Evolutionary conservation across 2,888 invertebrate species (phyloP).

Genomic region (Protonemura montana): DNA sequence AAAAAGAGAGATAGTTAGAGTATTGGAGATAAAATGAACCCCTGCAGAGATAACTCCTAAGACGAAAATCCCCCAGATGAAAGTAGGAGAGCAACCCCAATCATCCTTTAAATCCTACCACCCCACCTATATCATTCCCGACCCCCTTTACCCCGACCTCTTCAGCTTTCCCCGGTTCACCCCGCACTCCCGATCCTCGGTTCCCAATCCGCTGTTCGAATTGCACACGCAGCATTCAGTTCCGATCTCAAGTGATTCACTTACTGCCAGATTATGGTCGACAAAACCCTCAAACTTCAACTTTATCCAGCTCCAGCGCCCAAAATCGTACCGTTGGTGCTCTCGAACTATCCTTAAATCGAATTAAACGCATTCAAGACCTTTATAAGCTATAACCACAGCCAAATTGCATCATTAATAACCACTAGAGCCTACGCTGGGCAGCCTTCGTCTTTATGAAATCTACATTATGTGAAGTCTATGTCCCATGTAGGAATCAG

Average conservation of each 20-base stretch:
- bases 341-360: conserved; percentile 33
- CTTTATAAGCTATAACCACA: conserved; percentile 20
- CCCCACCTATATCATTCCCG: conserved; percentile 37
- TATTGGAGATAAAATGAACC: conserved; percentile 31
- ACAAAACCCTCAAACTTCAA: conserved; percentile 34
- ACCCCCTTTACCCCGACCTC: neutral
- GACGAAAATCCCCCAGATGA: conserved; percentile 36
- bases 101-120: conserved; percentile 34
- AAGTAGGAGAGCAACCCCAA: conserved; percentile 38
- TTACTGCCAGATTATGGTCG: conserved; percentile 38
- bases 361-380: conserved; percentile 41
- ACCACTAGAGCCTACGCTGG: conserved; percentile 23
- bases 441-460: neutral
- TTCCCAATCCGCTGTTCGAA: conserved; percentile 24
- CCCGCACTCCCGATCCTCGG: neutral
- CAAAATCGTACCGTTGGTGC: neutral
- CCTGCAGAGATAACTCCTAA: conserved; percentile 34
- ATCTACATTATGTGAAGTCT: neutral
- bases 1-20: neutral
- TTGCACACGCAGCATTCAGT: conserved; percentile 34
- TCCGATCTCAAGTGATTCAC: conserved; percentile 33
- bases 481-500: neutral
- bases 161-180: neutral
- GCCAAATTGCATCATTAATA: conserved; percentile 34
- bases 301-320: conserved; percentile 22